Conservation (phyloP, 2,888 invertebrate genomes). For the Hyposoter dolosus region DNA sequence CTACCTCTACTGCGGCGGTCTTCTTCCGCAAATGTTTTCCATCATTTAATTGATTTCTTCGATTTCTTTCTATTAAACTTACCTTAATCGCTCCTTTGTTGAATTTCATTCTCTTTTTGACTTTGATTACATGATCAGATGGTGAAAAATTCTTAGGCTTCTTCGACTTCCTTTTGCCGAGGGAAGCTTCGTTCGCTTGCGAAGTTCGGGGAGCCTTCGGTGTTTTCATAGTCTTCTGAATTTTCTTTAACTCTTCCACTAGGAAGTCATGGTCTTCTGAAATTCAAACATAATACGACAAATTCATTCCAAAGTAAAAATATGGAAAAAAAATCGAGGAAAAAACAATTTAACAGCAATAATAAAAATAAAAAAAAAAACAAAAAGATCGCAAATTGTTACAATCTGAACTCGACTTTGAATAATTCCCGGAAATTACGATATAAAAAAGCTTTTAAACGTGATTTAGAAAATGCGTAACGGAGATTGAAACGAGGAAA, state of each 20-base stretch:
- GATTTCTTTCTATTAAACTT: slow-evolving; percentile 22
- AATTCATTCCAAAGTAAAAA: slow-evolving; percentile 11
- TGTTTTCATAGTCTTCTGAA: slow-evolving; percentile 22
- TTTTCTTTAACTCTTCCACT: slow-evolving; percentile 27
- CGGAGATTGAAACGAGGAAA: slow-evolving; percentile 16
- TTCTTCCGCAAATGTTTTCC: slow-evolving; percentile 11
- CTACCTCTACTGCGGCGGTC: background rate
- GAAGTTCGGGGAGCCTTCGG: slow-evolving; percentile 1
- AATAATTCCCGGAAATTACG: slow-evolving; percentile 22
- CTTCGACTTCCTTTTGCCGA: slow-evolving; percentile 28
- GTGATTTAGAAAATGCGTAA: slow-evolving; percentile 28
- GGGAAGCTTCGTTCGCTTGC: background rate
- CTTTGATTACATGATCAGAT: slow-evolving; percentile 29
- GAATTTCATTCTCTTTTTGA: too few relatives aligned
- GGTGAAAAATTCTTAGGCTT: slow-evolving; percentile 39
- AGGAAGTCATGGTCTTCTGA: slow-evolving; percentile 38
- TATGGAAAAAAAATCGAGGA: too few relatives aligned
- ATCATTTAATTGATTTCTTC: slow-evolving; percentile 14
- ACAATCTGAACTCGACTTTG: slow-evolving; percentile 22
- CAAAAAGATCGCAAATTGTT: slow-evolving; percentile 22
- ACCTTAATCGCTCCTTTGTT: slow-evolving; percentile 21
- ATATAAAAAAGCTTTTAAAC: slow-evolving; percentile 31
- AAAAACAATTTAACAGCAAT: slow-evolving; percentile 27
- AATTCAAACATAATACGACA: slow-evolving; percentile 14
- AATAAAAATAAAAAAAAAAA: slow-evolving; percentile 2